Conservation (phyloP, 1,140 invertebrate species). For the Dryas iulia region DNA sequence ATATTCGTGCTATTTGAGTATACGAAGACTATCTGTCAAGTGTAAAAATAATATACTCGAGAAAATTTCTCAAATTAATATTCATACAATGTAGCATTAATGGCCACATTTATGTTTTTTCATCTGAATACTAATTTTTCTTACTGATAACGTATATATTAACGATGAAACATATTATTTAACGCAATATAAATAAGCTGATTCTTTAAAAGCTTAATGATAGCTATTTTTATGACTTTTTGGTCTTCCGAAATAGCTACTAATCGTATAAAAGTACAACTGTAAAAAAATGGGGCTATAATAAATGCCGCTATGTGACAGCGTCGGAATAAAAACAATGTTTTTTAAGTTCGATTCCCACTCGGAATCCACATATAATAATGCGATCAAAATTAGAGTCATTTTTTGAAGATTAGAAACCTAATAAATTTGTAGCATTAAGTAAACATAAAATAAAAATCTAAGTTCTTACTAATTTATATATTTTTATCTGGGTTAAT, state of each 20-base stretch:
- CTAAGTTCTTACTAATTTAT: too few species aligned
- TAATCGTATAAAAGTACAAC: too few species aligned
- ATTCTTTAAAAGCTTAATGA: slow-evolving; percentile 7
- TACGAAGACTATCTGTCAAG: background rate
- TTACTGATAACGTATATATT: slow-evolving; percentile 7
- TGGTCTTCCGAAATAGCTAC: background rate
- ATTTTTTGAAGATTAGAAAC: too few species aligned
- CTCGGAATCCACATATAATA: too few species aligned
- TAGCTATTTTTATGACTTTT: background rate
- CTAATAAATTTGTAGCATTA: too few species aligned
- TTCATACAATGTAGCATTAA: slow-evolving; percentile 27
- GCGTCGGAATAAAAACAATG: too few species aligned
- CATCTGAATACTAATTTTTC: slow-evolving; percentile 22
- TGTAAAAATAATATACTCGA: slow-evolving; percentile 14
- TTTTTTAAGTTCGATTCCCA: too few species aligned
- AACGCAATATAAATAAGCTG: background rate
- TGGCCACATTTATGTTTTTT: slow-evolving; percentile 25
- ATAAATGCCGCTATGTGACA: too few species aligned
- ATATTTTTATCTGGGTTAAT: too few species aligned
- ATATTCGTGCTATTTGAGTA: background rate
- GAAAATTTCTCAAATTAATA: slow-evolving; percentile 27
- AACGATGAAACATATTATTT: background rate
- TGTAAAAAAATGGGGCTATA: too few species aligned
- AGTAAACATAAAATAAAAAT: too few species aligned
- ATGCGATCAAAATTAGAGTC: too few species aligned